Percentiles rank a stretch among this genome's conserved stretches.
Conservation (phyloP, 2,797 vertebrate genomes). For the Chelon labrosus region DNA sequence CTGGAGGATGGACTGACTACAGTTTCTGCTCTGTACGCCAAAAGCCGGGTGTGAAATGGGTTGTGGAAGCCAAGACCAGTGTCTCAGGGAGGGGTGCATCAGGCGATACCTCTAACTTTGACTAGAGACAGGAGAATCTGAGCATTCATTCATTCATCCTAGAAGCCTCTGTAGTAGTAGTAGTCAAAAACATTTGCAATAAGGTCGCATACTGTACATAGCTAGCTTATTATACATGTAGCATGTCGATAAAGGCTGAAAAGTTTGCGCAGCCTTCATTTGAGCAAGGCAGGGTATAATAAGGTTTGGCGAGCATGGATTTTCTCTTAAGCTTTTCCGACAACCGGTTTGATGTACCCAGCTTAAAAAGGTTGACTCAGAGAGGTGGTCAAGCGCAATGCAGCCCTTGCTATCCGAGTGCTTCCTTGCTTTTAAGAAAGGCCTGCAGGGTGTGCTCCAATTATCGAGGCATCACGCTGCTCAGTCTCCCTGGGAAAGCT, state of each 20-base stretch:
- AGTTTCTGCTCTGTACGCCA: neutral
- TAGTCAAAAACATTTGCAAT: too few relatives aligned
- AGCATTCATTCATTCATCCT: too few relatives aligned
- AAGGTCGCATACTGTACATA: too few relatives aligned
- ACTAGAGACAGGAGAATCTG: neutral
- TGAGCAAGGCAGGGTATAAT: neutral
- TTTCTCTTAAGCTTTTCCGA: too few relatives aligned
- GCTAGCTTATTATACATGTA: too few relatives aligned
- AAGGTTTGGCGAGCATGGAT: neutral
- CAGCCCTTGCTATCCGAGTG: neutral
- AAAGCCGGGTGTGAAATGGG: neutral
- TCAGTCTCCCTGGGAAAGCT: neutral
- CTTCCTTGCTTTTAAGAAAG: neutral
- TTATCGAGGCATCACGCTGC: slow-evolving; percentile 14
- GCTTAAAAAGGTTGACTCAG: neutral
- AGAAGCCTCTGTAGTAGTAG: too few relatives aligned
- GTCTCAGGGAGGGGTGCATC: neutral
- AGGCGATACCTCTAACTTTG: slow-evolving; percentile 4
- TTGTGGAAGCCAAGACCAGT: neutral
- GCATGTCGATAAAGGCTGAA: too few relatives aligned
- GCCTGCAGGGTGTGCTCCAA: slow-evolving; percentile 7
- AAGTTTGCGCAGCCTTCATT: too few relatives aligned
- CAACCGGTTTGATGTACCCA: too few relatives aligned
- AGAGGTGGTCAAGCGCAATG: neutral
- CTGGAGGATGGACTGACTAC: neutral